These are phyloP conservation scores for Misgurnus mizolepis DNA, from an alignment of 2,113 vertebrate genomes.

Conservation along the genomic window DNA sequence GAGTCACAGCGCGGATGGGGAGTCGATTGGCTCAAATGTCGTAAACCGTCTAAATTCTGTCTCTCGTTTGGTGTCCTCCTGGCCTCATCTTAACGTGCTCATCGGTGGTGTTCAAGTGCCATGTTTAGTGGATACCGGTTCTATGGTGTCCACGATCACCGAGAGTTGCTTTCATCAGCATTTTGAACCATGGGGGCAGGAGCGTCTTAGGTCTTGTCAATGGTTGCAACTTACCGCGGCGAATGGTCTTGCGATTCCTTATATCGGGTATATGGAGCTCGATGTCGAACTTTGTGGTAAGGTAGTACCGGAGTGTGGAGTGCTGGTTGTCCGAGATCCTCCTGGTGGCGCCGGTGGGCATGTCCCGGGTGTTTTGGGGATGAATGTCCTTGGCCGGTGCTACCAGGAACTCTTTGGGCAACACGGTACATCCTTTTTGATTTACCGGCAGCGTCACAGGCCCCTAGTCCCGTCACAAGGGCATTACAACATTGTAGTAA, in stretches of 20 bases:
- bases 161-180: not conserved
- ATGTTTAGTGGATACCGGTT: not conserved
- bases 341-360: constrained; percentile 5
- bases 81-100: not conserved
- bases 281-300: constrained; percentile 18
- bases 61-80: not conserved
- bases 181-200: not conserved
- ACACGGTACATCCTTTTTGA: too few relatives aligned
- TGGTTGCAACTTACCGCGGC: not conserved
- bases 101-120: not conserved
- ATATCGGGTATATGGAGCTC: constrained; percentile 2
- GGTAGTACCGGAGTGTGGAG: not conserved
- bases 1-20: too few relatives aligned
- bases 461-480: too few relatives aligned
- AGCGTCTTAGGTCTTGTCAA: not conserved
- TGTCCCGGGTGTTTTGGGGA: not conserved
- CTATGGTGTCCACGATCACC: not conserved
- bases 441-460: too few relatives aligned
- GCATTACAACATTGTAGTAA: too few relatives aligned
- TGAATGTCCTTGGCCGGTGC: too few relatives aligned
- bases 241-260: not conserved
- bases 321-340: not conserved
- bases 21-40: too few relatives aligned
- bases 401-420: too few relatives aligned
- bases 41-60: too few relatives aligned